Evolutionary conservation across 1,140 invertebrate genomes (phyloP).

Genomic region (Zaprionus nigranus): DNA sequence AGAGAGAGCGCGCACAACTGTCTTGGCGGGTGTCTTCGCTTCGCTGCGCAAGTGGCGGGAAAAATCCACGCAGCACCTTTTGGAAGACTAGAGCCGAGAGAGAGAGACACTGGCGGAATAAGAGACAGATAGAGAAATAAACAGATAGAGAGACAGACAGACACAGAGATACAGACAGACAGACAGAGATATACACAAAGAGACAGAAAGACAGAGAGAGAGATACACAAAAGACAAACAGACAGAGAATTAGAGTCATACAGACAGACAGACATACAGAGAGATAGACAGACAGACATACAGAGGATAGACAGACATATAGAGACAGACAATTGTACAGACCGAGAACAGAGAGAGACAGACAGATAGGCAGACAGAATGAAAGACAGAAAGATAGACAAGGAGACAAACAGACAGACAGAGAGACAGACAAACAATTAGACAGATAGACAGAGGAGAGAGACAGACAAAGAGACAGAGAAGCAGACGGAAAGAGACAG

Average conservation of each 20-base stretch:
- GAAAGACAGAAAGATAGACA: no score
- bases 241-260: background rate
- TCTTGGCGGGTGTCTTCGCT: slow-evolving; percentile 67
- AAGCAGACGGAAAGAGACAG: background rate
- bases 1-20: slow-evolving; percentile 27
- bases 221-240: background rate
- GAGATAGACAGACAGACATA: no score
- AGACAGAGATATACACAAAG: no score
- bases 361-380: no score
- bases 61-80: slow-evolving; percentile 49
- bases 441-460: background rate
- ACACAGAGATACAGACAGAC: background rate
- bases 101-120: background rate
- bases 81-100: background rate
- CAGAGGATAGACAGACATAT: no score
- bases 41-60: slow-evolving; percentile 78
- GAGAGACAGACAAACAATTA: background rate
- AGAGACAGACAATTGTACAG: background rate
- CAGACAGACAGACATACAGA: background rate
- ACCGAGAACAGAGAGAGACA: background rate
- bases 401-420: no score
- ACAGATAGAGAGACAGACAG: background rate
- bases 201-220: background rate
- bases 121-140: background rate
- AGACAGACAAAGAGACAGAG: background rate